phyloP scores from a whole-genome alignment of 2,113 vertebrate species.

The Talpa occidentalis region DNA sequence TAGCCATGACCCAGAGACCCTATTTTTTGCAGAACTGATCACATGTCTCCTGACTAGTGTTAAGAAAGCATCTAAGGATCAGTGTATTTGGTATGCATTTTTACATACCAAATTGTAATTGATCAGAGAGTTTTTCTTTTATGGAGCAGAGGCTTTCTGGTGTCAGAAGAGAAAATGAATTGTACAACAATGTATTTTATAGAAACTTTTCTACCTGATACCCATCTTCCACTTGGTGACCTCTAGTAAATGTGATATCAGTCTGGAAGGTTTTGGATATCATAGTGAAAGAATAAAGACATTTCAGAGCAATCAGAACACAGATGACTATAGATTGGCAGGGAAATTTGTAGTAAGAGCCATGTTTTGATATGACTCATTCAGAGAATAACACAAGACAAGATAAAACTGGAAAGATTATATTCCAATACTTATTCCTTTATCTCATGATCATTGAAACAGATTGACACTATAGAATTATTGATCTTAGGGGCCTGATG shows the following conservation, averaged over 20 bases:
- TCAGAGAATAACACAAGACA: constrained; percentile 13
- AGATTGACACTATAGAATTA: neutral
- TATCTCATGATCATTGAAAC: constrained; percentile 19
- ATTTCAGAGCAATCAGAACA: neutral
- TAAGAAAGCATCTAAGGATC: neutral
- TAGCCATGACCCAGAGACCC: neutral
- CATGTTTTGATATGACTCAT: constrained; percentile 51
- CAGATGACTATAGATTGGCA: constrained; percentile 12
- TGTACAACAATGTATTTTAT: neutral
- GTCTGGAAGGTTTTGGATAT: neutral
- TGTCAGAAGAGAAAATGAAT: constrained; percentile 16
- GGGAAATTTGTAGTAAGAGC: neutral
- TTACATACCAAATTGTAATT: neutral
- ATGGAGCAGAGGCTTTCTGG: neutral
- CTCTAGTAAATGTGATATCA: neutral
- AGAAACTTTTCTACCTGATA: neutral
- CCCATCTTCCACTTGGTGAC: neutral
- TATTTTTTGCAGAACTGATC: neutral
- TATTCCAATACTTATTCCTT: constrained; percentile 20
- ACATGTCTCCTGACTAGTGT: neutral
- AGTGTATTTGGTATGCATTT: neutral
- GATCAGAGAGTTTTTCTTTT: neutral
- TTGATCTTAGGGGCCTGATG: neutral
- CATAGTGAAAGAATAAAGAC: neutral
- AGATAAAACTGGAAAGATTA: constrained; percentile 38